phyloP scores from a whole-genome alignment of 1,140 invertebrate species.

The Apocrypta bakeri region DNA sequence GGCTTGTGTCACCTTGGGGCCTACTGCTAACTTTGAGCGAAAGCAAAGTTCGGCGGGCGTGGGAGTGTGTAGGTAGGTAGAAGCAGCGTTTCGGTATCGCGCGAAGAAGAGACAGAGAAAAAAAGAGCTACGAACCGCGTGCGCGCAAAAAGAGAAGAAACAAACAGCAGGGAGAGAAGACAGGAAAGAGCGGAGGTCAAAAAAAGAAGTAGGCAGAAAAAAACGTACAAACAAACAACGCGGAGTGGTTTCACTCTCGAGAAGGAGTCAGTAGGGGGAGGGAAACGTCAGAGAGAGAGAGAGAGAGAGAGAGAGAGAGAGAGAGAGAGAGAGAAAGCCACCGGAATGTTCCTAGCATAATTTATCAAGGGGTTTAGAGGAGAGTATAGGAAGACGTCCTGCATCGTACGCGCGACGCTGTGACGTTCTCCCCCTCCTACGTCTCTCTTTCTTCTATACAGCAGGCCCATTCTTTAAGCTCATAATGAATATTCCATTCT shows the following conservation, averaged over 20 bases:
- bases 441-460: not conserved
- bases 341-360: slow-evolving; percentile 61
- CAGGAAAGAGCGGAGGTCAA: slow-evolving; percentile 20
- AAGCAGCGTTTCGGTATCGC: not conserved
- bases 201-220: slow-evolving; percentile 21
- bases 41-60: slow-evolving; percentile 28
- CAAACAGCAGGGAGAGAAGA: not conserved
- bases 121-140: not conserved
- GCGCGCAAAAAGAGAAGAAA: not conserved
- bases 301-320: slow-evolving; percentile 46
- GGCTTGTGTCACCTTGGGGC: slow-evolving; percentile 24
- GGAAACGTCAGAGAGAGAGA: slow-evolving; percentile 52
- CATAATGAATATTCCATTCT: slow-evolving; percentile 65
- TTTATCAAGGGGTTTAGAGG: slow-evolving; percentile 62
- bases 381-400: slow-evolving; percentile 56
- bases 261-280: slow-evolving; percentile 31
- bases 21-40: not conserved
- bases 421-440: slow-evolving; percentile 52
- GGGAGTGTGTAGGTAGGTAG: not conserved
- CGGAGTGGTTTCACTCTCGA: slow-evolving; percentile 18
- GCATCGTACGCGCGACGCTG: slow-evolving; percentile 61
- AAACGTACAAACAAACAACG: not conserved
- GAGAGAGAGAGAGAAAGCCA: slow-evolving; percentile 51
- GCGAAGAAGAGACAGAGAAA: not conserved
- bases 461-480: slow-evolving; percentile 51